A percentile compares a stretch with the other conserved stretches of the same genome.
Evolutionary conservation across 2,888 invertebrate genomes (phyloP).

Genomic region (Yponomeuta sedellus): DNA sequence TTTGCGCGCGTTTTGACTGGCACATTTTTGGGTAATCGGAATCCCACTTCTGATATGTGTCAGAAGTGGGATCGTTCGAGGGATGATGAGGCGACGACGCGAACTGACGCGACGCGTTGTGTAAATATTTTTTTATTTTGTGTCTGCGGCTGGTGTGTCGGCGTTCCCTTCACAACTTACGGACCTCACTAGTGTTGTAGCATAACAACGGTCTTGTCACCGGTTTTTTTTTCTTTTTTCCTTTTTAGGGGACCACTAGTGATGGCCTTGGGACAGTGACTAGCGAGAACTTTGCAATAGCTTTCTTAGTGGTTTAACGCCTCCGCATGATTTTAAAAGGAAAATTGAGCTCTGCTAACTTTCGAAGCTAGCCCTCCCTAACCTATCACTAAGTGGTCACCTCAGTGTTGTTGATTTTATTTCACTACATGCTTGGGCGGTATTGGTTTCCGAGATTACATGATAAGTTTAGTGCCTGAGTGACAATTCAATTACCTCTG

Average conservation of each 20-base stretch:
- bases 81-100: too few species aligned
- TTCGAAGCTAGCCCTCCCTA: background rate
- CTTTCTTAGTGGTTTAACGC: too few species aligned
- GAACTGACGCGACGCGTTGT: background rate
- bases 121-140: background rate
- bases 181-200: conserved; percentile 69
- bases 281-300: background rate
- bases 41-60: too few species aligned
- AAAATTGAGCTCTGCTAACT: background rate
- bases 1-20: too few species aligned
- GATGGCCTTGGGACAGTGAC: background rate
- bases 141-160: conserved; percentile 57
- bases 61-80: too few species aligned
- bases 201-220: conserved; percentile 40
- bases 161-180: conserved; percentile 66
- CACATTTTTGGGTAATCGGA: too few species aligned
- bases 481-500: background rate
- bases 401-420: background rate
- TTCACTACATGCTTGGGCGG: background rate
- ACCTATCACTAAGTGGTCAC: background rate
- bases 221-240: conserved; percentile 35
- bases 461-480: background rate
- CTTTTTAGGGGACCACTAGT: background rate
- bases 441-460: background rate
- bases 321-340: too few species aligned